Evolutionary conservation across 2,113 vertebrate genomes (phyloP), one percentile per base, ranked within the genome.

Genomic region (Hyaena hyaena): DNA sequence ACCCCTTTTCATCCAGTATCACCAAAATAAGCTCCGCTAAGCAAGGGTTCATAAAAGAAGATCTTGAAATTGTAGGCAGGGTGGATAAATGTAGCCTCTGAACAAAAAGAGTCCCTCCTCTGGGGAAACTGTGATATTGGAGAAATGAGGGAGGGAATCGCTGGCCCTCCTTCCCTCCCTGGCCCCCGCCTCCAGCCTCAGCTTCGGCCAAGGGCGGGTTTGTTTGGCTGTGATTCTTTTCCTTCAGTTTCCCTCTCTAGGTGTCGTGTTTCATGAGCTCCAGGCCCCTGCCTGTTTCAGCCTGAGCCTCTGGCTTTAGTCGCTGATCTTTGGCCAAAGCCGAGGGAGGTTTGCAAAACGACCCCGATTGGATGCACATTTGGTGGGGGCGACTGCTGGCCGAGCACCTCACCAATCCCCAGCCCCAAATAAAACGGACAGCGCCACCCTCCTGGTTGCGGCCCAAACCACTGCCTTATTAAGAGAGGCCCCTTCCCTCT

Each of bases 241-340:
- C 88, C 92, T 81, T 43, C 50, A 39, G 87, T 65, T 82, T 87
- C 66, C 39, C 83, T 84, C 69, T 35, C 74, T 73, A 23, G 85
- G 94, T 97, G 65, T 98, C 96, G 0, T 53, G 66, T 98, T 97
- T 97, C 97, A 66, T 80, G 93, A 95, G 96, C 90, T 89, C 19
- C 77, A 58, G 86, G 89, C 14, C 76, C 68, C 61, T 8, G 79
- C 81, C 55, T 48, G 65, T 50, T 93, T 91, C 43, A 21, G 82
- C 66, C 73, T 16, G 48, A 35, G 58, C 21, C 90, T 84, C 94
- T 94, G 90, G 95, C 88, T 95, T 73, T 35, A 28, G 0, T 63
- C 1, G 2, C 76, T 65, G 69, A 31, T 89, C 71, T 31, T 31
- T 28, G 79, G 94, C 93, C 85, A 76, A 91, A 92, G 53, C 50